Evolutionary conservation across 2,797 vertebrate species (phyloP), one percentile per base, ranked within the genome.

Genomic region (Myoxocephalus aenaeus): DNA sequence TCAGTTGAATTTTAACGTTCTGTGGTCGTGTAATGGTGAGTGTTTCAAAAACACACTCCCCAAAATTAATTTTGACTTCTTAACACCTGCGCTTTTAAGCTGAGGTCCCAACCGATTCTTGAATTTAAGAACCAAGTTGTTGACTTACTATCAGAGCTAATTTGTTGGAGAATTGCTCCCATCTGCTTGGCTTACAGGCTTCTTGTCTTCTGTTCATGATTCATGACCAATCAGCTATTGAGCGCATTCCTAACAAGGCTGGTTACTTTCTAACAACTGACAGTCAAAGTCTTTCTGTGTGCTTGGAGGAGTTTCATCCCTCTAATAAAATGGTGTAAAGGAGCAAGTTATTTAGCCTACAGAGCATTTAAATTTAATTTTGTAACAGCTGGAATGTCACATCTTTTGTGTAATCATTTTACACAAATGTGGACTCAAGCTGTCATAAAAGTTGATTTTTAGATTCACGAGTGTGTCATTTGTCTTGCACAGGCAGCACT

Each of bases 1-100:
- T 76, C n/a, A 54, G 54, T 25, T 20, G 54, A 59, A 38, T 71
- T 70, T 59, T 73, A 32, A 58, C 50, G 44, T 40, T 73, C n/a
- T 61, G 17, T 65, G 25, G 17, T 54, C 51, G 58, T 82, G 88
- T 83, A 75, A 86, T 87, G 84, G 91, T 92, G 81, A 90, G 88
- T 86, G 58, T 75, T 77, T 69, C 1, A 46, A 17, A 54, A 73
- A 62, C 17, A 13, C 27, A 44, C 3, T 38, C 15, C 14, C 65
- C 29, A 18, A 69, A 38, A 64, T 48, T 4, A 1, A 54, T 72
- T 51, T 56, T 2, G 22, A 32, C 38, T 34, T 62, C 10, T 4
- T 12, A 27, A 42, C 22, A 59, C 22, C 25, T 67, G 12, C 36
- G 18, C 32, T 42, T 20, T 17, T 65, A 40, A 67, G 42, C 7